Evolutionary conservation across 2,888 invertebrate species (phyloP), one percentile per base, ranked within the genome.

Genomic region (Habrosyne pyritoides): DNA sequence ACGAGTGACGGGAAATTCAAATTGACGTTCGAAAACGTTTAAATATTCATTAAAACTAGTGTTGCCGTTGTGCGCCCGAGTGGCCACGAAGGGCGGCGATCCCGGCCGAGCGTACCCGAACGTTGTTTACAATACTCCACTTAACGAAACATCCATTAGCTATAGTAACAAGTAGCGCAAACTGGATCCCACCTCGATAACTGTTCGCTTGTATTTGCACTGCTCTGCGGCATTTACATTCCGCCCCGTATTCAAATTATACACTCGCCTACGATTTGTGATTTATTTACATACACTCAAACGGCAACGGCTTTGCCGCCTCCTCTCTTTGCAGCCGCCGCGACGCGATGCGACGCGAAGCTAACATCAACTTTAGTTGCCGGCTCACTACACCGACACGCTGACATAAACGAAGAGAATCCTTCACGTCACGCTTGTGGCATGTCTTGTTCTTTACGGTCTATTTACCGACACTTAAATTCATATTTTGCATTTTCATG

Each of bases 31-130:
- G 61, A 56, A 59, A 66, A 63, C 57, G 59, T 66, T 71, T 74
- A 72, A 74, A 71, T 71, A 75, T 72, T 73, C 60, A 75, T 76
- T 68, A 66, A 71, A 69, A 71, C 66, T 73, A 71, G 63, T 66
- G 57, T 53, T 52, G 36, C 49, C 62, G 52, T 59, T 60, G 61
- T 36, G 59, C 66, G 66, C 61, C 55, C 53, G 47, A 60, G 57
- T 53, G 53, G 30, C 22, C 50, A 6, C 18, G 42, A 18, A 18
- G 42, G 42, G 14, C 8, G 14, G 14, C 42, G 42, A 42, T 14
- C 42, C 4, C 12, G 18, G 4, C 56, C 53, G 59, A 59, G 52
- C 59, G 56, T 49, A 54, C 56, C 53, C 54, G 51, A 47, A 10
- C 51, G 54, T 57, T 68, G 69, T 64, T 66, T 63, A 63, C 66